Conservation (phyloP, 2,113 vertebrate species). For the Hemicordylus capensis region DNA sequence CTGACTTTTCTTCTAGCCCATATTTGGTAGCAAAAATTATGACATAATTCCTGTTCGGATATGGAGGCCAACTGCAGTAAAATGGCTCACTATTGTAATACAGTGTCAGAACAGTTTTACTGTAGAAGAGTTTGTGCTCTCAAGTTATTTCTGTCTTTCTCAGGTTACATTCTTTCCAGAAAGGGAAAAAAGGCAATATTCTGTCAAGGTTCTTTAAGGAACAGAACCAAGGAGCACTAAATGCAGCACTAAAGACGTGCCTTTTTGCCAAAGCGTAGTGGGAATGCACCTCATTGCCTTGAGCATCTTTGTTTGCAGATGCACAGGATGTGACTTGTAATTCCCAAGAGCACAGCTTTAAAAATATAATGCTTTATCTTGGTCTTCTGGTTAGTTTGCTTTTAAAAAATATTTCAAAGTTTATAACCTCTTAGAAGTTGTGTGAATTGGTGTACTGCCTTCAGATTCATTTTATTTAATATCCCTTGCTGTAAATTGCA, state of each 20-base stretch:
- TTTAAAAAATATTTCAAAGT: constrained; percentile 7
- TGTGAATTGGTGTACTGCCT: background rate
- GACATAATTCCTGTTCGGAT: constrained; percentile 14
- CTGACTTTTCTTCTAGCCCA: background rate
- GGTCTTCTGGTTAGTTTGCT: background rate
- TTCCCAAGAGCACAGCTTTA: background rate
- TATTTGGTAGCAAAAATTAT: constrained; percentile 14
- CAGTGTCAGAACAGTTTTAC: constrained; percentile 22
- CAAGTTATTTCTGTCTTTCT: constrained; percentile 46
- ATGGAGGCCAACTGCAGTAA: constrained; percentile 46
- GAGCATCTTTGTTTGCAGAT: background rate
- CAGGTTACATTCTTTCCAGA: background rate
- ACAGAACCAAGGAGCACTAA: background rate
- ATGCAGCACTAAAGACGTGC: background rate
- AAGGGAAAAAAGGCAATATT: too few relatives aligned
- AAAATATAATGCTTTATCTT: background rate
- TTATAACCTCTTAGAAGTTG: background rate
- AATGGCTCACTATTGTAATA: constrained; percentile 38
- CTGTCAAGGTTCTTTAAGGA: background rate
- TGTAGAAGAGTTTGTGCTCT: constrained; percentile 24
- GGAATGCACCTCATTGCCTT: background rate
- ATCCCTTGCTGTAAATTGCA: background rate
- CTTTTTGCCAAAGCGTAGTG: background rate
- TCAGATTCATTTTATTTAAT: background rate
- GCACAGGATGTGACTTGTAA: background rate